phyloP scores from a whole-genome alignment of 2,797 vertebrate species.

The Amazona ochrocephala region DNA sequence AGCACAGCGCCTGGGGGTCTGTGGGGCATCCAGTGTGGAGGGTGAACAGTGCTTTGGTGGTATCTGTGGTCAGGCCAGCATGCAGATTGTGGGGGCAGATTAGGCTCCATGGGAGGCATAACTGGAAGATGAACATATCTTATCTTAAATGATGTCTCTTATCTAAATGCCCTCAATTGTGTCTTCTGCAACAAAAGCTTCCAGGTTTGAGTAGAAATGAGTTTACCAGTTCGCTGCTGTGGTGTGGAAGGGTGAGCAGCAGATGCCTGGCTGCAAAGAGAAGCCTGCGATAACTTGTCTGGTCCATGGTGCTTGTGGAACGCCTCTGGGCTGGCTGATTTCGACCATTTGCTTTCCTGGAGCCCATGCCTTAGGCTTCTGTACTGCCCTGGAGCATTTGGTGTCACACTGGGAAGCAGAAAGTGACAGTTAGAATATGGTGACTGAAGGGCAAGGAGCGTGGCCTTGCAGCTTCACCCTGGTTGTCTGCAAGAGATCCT shows the following conservation, averaged over 20 bases:
- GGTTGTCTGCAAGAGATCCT: neutral
- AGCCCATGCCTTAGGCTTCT: rapidly evolving
- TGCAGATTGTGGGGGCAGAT: neutral
- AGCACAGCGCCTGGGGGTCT: rapidly evolving
- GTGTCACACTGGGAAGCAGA: neutral
- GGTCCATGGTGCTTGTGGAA: neutral
- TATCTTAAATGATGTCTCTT: neutral
- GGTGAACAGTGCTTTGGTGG: neutral
- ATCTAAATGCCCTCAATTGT: neutral
- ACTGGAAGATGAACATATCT: neutral
- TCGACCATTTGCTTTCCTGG: neutral
- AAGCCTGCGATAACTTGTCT: neutral
- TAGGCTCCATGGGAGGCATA: neutral
- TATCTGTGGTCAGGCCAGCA: neutral
- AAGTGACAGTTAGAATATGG: neutral
- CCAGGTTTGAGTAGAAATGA: neutral
- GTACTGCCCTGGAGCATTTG: neutral
- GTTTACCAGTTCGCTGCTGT: neutral
- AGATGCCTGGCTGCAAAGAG: neutral
- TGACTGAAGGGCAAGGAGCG: neutral
- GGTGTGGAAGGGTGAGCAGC: neutral
- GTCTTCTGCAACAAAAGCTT: neutral
- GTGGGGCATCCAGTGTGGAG: neutral
- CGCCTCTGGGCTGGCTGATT: neutral
- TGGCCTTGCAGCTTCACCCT: neutral